Base-by-base conservation (phyloP, 2,888 invertebrate genomes). In the Caenorhabditis panamensis region DNA sequence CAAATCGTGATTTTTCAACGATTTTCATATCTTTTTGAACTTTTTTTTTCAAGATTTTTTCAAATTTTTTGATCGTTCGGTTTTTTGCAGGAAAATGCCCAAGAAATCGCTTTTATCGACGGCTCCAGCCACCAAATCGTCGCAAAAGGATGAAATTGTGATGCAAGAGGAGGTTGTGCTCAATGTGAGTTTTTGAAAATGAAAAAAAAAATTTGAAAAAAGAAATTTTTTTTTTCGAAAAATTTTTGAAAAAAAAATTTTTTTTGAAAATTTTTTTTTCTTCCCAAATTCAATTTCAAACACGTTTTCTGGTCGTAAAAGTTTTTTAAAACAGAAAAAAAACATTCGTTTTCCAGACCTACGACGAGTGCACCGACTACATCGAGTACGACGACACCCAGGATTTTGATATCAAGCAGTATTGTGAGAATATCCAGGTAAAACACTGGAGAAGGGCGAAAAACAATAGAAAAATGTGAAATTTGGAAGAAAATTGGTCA, bases 121-220 rank as follows among this genome's bases (percentile, higher is more conserved):
- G 9, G 24, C 63, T 0, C 9, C 58, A 3, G 26, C 51, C 18
- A 20, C 36, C 2, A 61, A 59, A 37, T n/a, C n/a, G n/a, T n/a
- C n/a, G n/a, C n/a, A n/a, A n/a, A n/a, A n/a, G n/a, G 76, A 86
- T 75, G 84, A 84, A 31, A 75, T 88, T 24, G 47, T 77, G 24
- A 87, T 88, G 87, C 56, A 86, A 54, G 84, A 85, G 24, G 88
- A 88, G 68, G 80, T 86, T 16, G 84, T 87, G 13, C 69, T 87
- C 9, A 88, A 88, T 75, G 80, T 80, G 22, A 68, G 67, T 9
- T 62, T 53, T 53, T 53, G 8, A n/a, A 28, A 20, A 36, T 24
- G 18, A 37, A 28, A 63, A 47, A 37, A n/a, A n/a, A n/a, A n/a
- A n/a, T n/a, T n/a, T n/a, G n/a, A n/a, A n/a, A n/a, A n/a, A n/a